Evolutionary conservation across 1,140 invertebrate genomes (phyloP), one percentile per base, ranked within the genome.

Genomic region (Hestina assimilis): DNA sequence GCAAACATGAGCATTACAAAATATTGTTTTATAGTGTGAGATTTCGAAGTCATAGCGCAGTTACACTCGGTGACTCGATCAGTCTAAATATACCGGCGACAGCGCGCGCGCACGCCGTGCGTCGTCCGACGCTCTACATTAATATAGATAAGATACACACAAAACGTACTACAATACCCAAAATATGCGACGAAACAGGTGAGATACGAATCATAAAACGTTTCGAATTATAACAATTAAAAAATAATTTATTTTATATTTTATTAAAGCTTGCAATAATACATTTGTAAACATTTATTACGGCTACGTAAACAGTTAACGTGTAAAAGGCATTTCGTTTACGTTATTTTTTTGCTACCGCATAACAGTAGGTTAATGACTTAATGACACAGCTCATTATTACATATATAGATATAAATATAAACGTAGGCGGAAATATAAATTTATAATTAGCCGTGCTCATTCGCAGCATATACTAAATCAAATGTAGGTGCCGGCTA

Each of bases 11-110:
- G 33, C 33, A 17, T 38, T 38, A 46, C 19, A 54, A 62, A 53
- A 50, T 40, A 60, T 59, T 63, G 60, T 67, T 63, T 55, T 40
- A 53, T 43, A 57, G 58, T 66, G 56, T 66, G 56, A 35, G 66
- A 72, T 77, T 83, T 72, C 60, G 65, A 73, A 77, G 8, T 64
- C 48, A 33, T 59, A 50, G 28, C n/a, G 40, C 26, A 57, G 50
- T 59, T 47, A 31, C 47, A 78, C 66, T 69, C 67, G 55, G 66
- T 67, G 73, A n/a, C n/a, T n/a, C n/a, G 69, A 77, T 78, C 84
- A 83, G 78, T 87, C 84, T 85, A 87, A 86, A 86, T 84, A 83
- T 84, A 86, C 79, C 73, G 75, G 72, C 78, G 78, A 62, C 40
- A 56, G 76, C 73, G 83, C 72, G 70, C 79, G 73, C 81, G 83